Conservation (phyloP, 2,888 invertebrate genomes). For the Hyppa rectilinea region DNA sequence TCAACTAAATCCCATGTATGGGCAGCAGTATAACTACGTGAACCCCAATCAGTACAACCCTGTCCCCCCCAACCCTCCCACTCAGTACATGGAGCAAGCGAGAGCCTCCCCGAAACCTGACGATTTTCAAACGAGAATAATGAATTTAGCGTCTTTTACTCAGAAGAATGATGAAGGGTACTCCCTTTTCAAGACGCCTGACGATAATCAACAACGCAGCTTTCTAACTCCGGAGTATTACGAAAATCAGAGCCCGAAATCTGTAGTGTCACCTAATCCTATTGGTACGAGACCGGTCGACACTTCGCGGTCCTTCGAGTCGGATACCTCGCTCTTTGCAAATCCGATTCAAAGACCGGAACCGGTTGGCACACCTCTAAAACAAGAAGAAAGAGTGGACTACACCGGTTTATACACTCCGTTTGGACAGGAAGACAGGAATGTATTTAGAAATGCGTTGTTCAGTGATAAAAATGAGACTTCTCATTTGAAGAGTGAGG, state of each 20-base stretch:
- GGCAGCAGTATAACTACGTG: slow-evolving; percentile 78
- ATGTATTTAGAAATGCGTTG: slow-evolving; percentile 84
- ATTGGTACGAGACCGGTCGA: slow-evolving; percentile 83
- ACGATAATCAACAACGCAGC: slow-evolving; percentile 78
- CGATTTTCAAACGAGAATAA: slow-evolving; percentile 81
- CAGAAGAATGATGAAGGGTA: slow-evolving; percentile 88
- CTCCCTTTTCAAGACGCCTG: slow-evolving; percentile 82
- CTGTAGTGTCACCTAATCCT: slow-evolving; percentile 84
- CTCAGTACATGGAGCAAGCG: slow-evolving; percentile 69
- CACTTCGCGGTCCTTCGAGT: slow-evolving; percentile 70
- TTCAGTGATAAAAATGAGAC: slow-evolving; percentile 79
- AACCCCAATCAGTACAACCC: slow-evolving; percentile 80
- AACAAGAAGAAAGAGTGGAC: slow-evolving; percentile 63
- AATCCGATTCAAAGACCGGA: slow-evolving; percentile 80
- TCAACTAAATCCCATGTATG: slow-evolving; percentile 72
- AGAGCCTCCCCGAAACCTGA: slow-evolving; percentile 73
- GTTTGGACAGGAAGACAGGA: slow-evolving; percentile 84
- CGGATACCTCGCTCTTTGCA: slow-evolving; percentile 80
- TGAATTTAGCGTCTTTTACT: slow-evolving; percentile 86
- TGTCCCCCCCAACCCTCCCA: slow-evolving; percentile 42
- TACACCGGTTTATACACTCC: slow-evolving; percentile 77
- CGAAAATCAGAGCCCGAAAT: slow-evolving; percentile 78
- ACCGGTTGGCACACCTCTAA: slow-evolving; percentile 78
- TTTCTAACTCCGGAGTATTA: slow-evolving; percentile 82
- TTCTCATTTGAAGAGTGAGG: slow-evolving; percentile 61